These are phyloP conservation scores for Fragum sueziense DNA, from an alignment of 2,888 invertebrate species.

Conservation along the genomic window DNA sequence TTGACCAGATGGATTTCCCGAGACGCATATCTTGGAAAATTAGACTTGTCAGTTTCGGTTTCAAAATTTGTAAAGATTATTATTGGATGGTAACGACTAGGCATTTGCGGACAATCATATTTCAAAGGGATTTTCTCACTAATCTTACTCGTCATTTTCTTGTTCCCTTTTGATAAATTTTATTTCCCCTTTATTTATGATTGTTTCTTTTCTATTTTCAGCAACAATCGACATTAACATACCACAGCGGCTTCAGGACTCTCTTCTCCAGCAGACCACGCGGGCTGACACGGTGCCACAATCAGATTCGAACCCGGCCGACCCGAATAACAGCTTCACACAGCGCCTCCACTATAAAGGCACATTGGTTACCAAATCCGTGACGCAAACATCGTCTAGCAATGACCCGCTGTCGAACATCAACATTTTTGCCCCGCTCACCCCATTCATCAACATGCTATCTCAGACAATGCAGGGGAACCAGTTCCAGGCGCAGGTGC, in stretches of 20 bases:
- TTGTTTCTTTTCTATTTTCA: conserved; percentile 63
- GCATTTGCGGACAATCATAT: no score
- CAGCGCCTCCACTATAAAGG: conserved; percentile 86
- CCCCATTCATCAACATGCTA: conserved; percentile 78
- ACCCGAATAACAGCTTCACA: conserved; percentile 62
- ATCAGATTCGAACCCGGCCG: conserved; percentile 47
- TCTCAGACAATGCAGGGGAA: conserved; percentile 70
- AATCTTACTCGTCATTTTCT: no score
- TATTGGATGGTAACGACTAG: no score
- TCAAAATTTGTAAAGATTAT: no score
- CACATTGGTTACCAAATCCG: conserved; percentile 88
- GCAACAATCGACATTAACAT: conserved; percentile 80
- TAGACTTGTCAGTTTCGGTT: no score
- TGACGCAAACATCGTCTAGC: conserved; percentile 77
- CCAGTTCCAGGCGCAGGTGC: conserved; percentile 65
- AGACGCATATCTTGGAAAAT: no score
- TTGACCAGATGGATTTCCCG: no score
- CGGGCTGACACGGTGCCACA: conserved; percentile 18
- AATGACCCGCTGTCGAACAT: conserved; percentile 63
- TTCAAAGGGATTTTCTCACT: no score
- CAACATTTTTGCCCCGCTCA: conserved; percentile 76
- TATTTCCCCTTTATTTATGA: neutral
- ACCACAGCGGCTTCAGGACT: conserved; percentile 71
- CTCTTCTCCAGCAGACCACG: conserved; percentile 50
- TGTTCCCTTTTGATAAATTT: no score